Base-by-base conservation (phyloP, 2,888 invertebrate genomes). In the Cremastinae sp. region DNA sequence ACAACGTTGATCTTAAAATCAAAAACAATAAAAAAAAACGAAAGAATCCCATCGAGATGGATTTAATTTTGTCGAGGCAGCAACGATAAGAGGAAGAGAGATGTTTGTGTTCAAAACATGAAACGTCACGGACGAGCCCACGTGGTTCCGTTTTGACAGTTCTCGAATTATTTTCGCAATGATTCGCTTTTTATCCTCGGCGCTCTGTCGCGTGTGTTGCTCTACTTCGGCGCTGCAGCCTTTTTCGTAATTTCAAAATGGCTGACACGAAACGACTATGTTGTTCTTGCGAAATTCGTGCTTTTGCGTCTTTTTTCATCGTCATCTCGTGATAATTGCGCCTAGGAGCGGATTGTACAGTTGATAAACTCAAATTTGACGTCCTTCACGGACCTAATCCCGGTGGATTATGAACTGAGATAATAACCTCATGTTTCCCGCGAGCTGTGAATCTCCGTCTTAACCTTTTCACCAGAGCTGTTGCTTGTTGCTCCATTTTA, bases 111-210 rank as follows among this genome's bases (percentile, higher is more conserved):
- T 41, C 16, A n/a, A 14, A 9, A 0, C 5, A 45, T 0, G 10
- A 49, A 59, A 43, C 5, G 41, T 12, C 16, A 47, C 22, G 2
- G 49, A 22, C 16, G 78, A 73, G 56, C 47, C 78, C 84, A 84
- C 84, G 84, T 84, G 84, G 84, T 78, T 80, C 65, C 71, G 75
- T 80, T 83, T 59, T 84, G 84, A 82, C 84, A 84, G 81, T 47
- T 81, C 71, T 9, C 43, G 16, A 10, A 58, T 45, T 43, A 20
- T 56, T 38, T 8, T 61, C 43, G 41, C 59, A 45, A 41, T 47
- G 56, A 58, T 70, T 62, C 22, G 56, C 45, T 62, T 61, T 56
- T 38, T 68, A 49, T 64, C 64, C 64, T 49, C 59, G 49, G 73
- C 71, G 65, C 51, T 75, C 38, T 41, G 28, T 10, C 53, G 22